Percentiles rank a stretch among this genome's conserved stretches.
Conservation (phyloP, 2,888 invertebrate species). For the Phaonia tiefii region DNA sequence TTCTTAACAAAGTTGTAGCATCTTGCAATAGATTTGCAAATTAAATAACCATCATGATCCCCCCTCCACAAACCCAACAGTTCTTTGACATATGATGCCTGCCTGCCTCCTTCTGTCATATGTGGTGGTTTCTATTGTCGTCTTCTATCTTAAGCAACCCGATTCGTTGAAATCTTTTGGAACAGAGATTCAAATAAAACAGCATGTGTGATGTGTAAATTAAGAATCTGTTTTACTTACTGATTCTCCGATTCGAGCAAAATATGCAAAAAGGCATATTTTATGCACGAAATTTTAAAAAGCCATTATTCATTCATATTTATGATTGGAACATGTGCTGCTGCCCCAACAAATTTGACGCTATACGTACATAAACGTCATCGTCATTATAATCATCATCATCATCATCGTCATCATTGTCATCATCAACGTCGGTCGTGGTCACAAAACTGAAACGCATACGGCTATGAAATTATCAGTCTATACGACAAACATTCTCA, state of each 20-base stretch:
- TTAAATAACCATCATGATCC: not conserved
- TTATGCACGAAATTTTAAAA: conserved; percentile 48
- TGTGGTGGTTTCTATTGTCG: not conserved
- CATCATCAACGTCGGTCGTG: conserved; percentile 74
- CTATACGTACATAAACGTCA: conserved; percentile 73
- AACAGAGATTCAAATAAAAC: not conserved
- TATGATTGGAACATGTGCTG: conserved; percentile 67
- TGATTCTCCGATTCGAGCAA: conserved; percentile 11
- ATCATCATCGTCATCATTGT: conserved; percentile 53
- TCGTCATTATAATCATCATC: conserved; percentile 46
- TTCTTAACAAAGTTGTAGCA: too few species aligned
- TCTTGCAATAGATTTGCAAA: not conserved
- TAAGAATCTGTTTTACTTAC: conserved; percentile 20
- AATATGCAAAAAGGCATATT: conserved; percentile 62
- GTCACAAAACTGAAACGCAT: conserved; percentile 41
- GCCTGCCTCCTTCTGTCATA: not conserved
- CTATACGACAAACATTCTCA: conserved; percentile 35
- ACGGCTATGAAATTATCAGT: not conserved
- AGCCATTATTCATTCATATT: conserved; percentile 55
- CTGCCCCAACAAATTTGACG: conserved; percentile 75
- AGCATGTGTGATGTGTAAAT: conserved; percentile 26
- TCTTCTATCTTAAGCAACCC: conserved; percentile 71
- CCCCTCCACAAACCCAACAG: too few species aligned
- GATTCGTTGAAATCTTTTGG: conserved; percentile 78
- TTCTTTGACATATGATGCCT: too few species aligned